Conservation (phyloP, 2,888 invertebrate genomes). For the Agonopterix heracliana region DNA sequence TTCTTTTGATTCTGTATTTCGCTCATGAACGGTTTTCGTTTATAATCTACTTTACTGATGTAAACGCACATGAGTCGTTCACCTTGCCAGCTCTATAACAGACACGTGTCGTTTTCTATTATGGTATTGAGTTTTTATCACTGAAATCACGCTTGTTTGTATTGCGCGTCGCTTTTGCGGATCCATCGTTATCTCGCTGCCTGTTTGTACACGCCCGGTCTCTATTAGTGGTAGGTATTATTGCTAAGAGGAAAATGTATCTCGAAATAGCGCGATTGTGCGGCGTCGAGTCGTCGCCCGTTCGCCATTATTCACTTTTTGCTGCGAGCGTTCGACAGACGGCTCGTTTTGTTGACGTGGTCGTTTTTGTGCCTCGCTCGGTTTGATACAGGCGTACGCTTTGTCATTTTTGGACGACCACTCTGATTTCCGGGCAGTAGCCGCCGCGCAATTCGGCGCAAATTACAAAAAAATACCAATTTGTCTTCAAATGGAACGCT, state of each 20-base stretch:
- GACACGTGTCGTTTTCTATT: slow-evolving; percentile 39
- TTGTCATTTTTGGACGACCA: slow-evolving; percentile 53
- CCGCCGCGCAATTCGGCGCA: slow-evolving; percentile 16
- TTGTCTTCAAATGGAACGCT: slow-evolving; percentile 18
- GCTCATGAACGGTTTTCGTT: slow-evolving; percentile 21
- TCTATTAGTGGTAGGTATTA: slow-evolving; percentile 48
- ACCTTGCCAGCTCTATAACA: slow-evolving; percentile 33
- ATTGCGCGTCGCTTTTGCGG: slow-evolving; percentile 25
- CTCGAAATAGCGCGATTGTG: slow-evolving; percentile 63
- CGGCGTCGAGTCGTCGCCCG: slow-evolving; percentile 35
- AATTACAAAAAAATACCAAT: slow-evolving; percentile 30
- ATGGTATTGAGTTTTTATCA: slow-evolving; percentile 19
- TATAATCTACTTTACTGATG: slow-evolving; percentile 23
- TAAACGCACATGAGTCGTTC: slow-evolving; percentile 39
- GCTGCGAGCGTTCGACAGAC: slow-evolving; percentile 38
- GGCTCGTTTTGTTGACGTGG: slow-evolving; percentile 39
- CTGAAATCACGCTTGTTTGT: slow-evolving; percentile 22
- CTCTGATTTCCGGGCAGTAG: slow-evolving; percentile 44
- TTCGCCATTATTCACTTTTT: slow-evolving; percentile 63
- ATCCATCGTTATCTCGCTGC: slow-evolving; percentile 35
- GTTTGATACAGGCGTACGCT: slow-evolving; percentile 43
- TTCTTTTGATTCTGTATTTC: slow-evolving; percentile 30
- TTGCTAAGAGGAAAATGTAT: slow-evolving; percentile 62
- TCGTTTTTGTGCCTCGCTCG: slow-evolving; percentile 47
- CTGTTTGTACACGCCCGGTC: slow-evolving; percentile 28